These are phyloP conservation scores for Maniola jurtina DNA, from an alignment of 1,140 invertebrate species.

Conservation along the genomic window DNA sequence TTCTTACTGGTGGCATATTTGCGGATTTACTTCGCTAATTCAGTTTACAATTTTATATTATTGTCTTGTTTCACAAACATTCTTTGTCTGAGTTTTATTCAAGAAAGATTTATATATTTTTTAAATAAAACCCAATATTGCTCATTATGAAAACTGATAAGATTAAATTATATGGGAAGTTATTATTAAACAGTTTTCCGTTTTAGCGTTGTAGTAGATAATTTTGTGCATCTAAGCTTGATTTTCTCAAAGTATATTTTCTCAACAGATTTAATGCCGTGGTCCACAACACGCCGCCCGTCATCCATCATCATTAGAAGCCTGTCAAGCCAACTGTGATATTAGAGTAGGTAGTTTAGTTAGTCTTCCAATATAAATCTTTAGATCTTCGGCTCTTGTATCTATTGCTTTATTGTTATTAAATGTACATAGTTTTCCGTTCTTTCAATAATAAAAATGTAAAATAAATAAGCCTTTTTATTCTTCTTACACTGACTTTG, in stretches of 20 bases:
- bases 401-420: constrained; percentile 29
- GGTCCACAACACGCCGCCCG: constrained; percentile 68
- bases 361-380: constrained; percentile 19
- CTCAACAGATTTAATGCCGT: constrained; percentile 69
- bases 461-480: not conserved
- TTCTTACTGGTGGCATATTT: no score
- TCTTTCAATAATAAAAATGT: constrained; percentile 4
- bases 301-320: constrained; percentile 71
- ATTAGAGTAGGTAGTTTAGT: constrained; percentile 56
- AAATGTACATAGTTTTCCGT: constrained; percentile 21
- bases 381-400: constrained; percentile 23
- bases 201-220: no score
- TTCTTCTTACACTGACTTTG: not conserved
- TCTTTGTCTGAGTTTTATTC: no score
- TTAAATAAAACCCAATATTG: no score
- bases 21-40: no score
- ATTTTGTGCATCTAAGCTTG: not conserved
- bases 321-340: constrained; percentile 59
- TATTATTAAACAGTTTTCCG: no score
- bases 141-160: not conserved
- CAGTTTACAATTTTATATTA: no score
- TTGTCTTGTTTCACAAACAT: no score
- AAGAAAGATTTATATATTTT: no score
- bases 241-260: constrained; percentile 33
- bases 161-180: not conserved